phyloP scores from a whole-genome alignment of 1,140 invertebrate species.

The Arctopsyche grandis region DNA sequence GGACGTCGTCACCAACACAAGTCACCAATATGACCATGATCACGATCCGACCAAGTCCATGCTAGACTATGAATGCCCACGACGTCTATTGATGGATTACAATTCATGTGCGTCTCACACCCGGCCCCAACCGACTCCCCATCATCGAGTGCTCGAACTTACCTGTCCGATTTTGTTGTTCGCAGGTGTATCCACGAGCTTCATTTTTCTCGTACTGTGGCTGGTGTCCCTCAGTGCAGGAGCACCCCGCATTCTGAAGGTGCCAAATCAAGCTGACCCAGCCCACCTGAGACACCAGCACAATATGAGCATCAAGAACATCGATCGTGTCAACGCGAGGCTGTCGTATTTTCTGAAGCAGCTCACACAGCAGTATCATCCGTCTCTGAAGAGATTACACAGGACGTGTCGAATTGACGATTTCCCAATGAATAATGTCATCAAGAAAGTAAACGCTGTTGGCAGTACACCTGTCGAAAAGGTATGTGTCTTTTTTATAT shows the following conservation, averaged over 20 bases:
- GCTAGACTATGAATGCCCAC: not conserved
- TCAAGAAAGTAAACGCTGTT: not conserved
- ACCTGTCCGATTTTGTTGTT: not conserved
- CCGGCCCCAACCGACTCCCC: too few relatives aligned
- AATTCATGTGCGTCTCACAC: too few relatives aligned
- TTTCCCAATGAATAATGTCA: not conserved
- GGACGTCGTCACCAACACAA: not conserved
- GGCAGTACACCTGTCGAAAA: not conserved
- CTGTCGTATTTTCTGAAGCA: not conserved
- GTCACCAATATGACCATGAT: not conserved
- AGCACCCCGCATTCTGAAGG: not conserved
- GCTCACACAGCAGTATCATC: not conserved
- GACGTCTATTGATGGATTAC: not conserved
- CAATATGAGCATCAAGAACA: not conserved
- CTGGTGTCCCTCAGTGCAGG: not conserved
- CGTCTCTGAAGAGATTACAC: not conserved
- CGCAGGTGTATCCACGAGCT: conserved; percentile 18
- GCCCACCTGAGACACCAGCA: not conserved
- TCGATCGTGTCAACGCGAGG: not conserved
- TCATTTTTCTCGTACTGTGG: not conserved
- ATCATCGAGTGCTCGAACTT: too few relatives aligned
- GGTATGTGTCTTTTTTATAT: not conserved
- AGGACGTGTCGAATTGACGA: not conserved
- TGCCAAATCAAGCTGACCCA: not conserved
- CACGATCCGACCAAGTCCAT: not conserved